Evolutionary conservation across 2,113 vertebrate genomes (phyloP), one percentile per base, ranked within the genome.

Genomic region (Hyaena hyaena): DNA sequence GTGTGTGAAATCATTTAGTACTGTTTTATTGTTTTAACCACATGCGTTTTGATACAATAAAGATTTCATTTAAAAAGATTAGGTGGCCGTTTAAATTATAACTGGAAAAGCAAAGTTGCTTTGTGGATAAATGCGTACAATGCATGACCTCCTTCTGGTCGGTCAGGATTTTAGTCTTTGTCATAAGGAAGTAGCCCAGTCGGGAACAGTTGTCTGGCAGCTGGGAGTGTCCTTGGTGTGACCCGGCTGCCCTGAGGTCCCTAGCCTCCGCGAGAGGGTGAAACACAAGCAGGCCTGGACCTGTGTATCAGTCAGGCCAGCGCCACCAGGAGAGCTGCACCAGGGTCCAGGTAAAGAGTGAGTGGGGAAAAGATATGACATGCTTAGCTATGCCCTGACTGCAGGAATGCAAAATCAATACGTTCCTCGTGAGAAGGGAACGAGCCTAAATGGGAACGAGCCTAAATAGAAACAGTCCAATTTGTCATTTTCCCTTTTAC

Each of bases 101-200:
- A 33, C 45, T 61, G 23, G n/a, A 83, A 76, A 86, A 94, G 63
- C 12, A 15, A 76, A 96, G 89, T 84, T 16, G 7, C 11, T 90
- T 71, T 96, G 69, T 73, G 16, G 26, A 63, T 61, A 48, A 83
- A 63, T 76, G 31, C 12, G 61, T 96, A 31, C 45, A 21, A 73
- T 82, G 33, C 9, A 4, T 82, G 35, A 82, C 81, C 26, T 81
- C 58, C 81, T 92, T 35, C 8, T 39, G 61, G 11, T 77, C 53
- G 16, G 4, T 73, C n/a, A 45, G 79, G 45, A 66, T 28, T 61
- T 96, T 43, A 92, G 35, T 35, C 68, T 90, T 39, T 55, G 12
- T 48, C 5, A 7, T 58, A 65, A 61, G 33, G 12, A 80, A 88
- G 2, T 76, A 63, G 14, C 50, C 61, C 55, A 69, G 9, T 16